Conservation (phyloP, 1,140 invertebrate species). For the Drosophila lacertosa region DNA sequence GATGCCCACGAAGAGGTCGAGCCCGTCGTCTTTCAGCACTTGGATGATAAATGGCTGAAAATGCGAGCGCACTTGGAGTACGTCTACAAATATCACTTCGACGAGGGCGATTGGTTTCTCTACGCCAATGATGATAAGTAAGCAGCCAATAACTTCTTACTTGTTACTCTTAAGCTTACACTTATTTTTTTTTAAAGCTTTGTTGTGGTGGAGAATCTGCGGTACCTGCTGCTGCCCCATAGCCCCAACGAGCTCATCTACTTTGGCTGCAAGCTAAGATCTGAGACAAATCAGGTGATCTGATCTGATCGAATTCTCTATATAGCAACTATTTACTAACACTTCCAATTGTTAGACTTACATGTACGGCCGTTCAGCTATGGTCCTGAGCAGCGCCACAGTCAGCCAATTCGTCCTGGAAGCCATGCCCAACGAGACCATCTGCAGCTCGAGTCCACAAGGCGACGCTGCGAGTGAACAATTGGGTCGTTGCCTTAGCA, state of each 20-base stretch:
- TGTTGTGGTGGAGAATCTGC: constrained; percentile 67
- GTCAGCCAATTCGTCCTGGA: constrained; percentile 35
- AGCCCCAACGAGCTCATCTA: constrained; percentile 55
- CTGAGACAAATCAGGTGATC: constrained; percentile 28
- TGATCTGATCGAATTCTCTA: neutral
- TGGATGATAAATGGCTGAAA: constrained; percentile 47
- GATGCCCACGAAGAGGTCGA: constrained; percentile 51
- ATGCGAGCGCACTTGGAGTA: constrained; percentile 52
- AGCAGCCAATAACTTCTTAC: no score
- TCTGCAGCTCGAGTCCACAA: constrained; percentile 30
- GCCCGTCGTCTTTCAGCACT: constrained; percentile 47
- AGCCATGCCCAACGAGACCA: constrained; percentile 46
- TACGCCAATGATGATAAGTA: constrained; percentile 68
- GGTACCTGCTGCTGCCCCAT: constrained; percentile 47
- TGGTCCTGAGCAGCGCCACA: constrained; percentile 58
- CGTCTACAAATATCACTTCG: constrained; percentile 57
- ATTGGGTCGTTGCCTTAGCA: constrained; percentile 54
- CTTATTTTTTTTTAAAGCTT: constrained; percentile 34
- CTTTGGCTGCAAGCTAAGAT: constrained; percentile 63
- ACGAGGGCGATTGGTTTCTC: constrained; percentile 69
- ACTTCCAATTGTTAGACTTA: constrained; percentile 41
- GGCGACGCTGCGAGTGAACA: constrained; percentile 32
- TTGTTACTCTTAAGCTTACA: no score
- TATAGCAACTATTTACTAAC: neutral
- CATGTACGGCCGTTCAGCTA: constrained; percentile 36